Base-by-base conservation (phyloP, 2,113 vertebrate species). In the Anas platyrhynchos region DNA sequence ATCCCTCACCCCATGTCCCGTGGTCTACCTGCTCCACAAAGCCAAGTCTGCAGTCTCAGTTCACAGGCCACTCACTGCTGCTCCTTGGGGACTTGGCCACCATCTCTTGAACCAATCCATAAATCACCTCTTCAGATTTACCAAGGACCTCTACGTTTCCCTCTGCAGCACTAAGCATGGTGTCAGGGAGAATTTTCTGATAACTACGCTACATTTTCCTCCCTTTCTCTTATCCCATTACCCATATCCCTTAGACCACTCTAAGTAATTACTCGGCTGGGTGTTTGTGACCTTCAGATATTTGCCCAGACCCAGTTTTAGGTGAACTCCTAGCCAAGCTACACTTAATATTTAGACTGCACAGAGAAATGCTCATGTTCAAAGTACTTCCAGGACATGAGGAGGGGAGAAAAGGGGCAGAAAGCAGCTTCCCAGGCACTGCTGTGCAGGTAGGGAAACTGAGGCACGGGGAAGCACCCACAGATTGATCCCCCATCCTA, bases 231-330 rank as follows among this genome's bases (percentile, higher is more conserved):
- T 92, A 93, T 96, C 86, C 93, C 79, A 95, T 95, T 95, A 96
- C 63, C 83, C 74, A 76, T 8, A 23, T 73, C 81, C 67, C 93
- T 91, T 67, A 88, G 78, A 89, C 91, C 93, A 96, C 96, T 96
- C 94, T 96, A 96, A 94, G 77, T 94, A 95, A 96, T 96, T 97
- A 87, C 91, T 87, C 86, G 80, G 67, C 29, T 0, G 17, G 66
- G 63, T 79, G 69, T 87, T 92, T 91, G 43, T 77, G 94, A 96
- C 96, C 92, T 97, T 94, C 93, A 96, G 88, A 84, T 95, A 91
- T 85, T 87, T 74, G 88, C 71, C 88, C 88, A 91, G 31, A 71
- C 56, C 50, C 75, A 31, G 74, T 87, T 94, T 79, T 79, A 61
- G 81, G 69, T 31, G 74, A 94, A 91, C 78, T 62, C 54, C 50